Conservation (phyloP, 2,797 vertebrate genomes). For the Parauchenoglanis ngamensis region DNA sequence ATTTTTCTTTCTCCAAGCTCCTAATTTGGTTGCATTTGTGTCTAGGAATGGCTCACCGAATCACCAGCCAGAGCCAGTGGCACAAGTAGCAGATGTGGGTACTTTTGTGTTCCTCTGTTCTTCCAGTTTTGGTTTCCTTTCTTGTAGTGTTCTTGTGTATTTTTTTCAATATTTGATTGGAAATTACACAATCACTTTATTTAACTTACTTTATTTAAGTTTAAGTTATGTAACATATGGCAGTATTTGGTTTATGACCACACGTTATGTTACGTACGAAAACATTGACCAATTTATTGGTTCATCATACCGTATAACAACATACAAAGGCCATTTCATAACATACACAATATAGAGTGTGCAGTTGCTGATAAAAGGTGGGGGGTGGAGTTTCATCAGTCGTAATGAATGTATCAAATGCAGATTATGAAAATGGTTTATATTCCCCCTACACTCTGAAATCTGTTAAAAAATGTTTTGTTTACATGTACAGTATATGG, state of each 20-base stretch:
- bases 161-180: background rate
- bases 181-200: background rate
- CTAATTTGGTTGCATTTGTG: conserved; percentile 12
- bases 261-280: background rate
- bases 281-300: background rate
- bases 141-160: background rate
- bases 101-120: background rate
- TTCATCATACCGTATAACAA: background rate
- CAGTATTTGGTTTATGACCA: background rate
- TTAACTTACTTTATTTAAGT: background rate
- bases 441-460: background rate
- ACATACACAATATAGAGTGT: background rate
- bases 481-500: background rate
- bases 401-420: background rate
- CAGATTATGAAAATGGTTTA: background rate
- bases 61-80: conserved; percentile 91
- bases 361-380: background rate
- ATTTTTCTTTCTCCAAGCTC: background rate
- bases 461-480: background rate
- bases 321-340: background rate
- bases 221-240: background rate
- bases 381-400: background rate
- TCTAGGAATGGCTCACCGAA: conserved; percentile 90
- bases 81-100: conserved; percentile 88
- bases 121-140: background rate